Conservation (phyloP, 2,797 vertebrate genomes). For the Paguma larvata region DNA sequence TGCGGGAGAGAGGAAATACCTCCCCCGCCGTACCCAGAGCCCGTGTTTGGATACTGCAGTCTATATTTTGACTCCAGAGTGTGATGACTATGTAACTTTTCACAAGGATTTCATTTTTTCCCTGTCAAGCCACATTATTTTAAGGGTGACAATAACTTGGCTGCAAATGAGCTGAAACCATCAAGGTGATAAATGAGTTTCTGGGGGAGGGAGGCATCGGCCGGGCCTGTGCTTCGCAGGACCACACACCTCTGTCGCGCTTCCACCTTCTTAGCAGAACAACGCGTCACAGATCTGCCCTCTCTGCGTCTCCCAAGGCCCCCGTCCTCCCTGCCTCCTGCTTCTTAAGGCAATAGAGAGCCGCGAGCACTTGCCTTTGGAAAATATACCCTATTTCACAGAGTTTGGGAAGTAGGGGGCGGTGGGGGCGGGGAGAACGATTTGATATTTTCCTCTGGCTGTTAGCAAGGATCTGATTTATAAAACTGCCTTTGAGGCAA, state of each 20-base stretch:
- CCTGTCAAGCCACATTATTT: conserved; percentile 89
- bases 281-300: conserved; percentile 80
- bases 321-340: conserved; percentile 68
- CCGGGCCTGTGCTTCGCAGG: conserved; percentile 85
- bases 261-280: conserved; percentile 84
- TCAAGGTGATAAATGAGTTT: conserved; percentile 94
- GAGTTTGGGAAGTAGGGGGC: conserved; percentile 30
- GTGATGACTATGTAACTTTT: conserved; percentile 88
- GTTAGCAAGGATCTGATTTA: conserved; percentile 72
- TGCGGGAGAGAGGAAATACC: conserved; percentile 82
- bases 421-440: background rate
- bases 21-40: conserved; percentile 70
- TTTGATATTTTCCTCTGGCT: conserved; percentile 39
- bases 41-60: conserved; percentile 86
- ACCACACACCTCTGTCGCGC: conserved; percentile 93
- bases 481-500: conserved; percentile 67
- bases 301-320: background rate
- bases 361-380: conserved; percentile 84
- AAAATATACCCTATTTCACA: conserved; percentile 79
- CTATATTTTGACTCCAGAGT: conserved; percentile 88
- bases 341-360: conserved; percentile 79
- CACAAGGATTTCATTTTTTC: conserved; percentile 89
- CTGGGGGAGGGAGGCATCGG: conserved; percentile 84
- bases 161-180: conserved; percentile 93
- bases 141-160: conserved; percentile 92